Base-by-base conservation (phyloP, 1,140 invertebrate genomes). In the Formica selysi region DNA sequence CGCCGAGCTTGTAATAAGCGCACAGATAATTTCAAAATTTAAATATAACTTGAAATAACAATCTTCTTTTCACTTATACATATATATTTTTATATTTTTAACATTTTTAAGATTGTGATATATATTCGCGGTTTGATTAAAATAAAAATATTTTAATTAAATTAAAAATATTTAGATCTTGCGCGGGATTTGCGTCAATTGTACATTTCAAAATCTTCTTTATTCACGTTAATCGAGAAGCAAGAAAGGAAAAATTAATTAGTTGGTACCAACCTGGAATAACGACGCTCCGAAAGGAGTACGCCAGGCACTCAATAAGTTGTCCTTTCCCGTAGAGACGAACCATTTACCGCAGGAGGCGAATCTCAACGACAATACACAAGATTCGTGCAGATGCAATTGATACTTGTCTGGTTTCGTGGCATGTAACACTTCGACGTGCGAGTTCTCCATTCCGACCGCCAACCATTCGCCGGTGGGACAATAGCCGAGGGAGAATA, bases 311-410 rank as follows among this genome's bases (percentile, higher is more conserved):
- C 99, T 99, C 29, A 99, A 96, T 88, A 99, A 96, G 95, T 99
- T 99, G 93, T 99, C 99, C 95, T 99, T 99, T 83, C 99, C 99
- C 1, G 99, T 99, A 62, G 98, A 99, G 65, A 99, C 98, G 95
- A 99, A 99, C 99, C 99, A 99, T 95, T 99, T 99, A 85, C 99
- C 99, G 94, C 98, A 98, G 59, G 98, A 97, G 22, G 99, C 99
- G 96, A 99, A 99, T 92, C 98, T 97, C 79, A 99, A 96, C 61
- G 99, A 99, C 13, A 99, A 96, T 5, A 99, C 99, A 95, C 99
- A 99, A 76, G 98, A 99, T 94, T 99, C 99, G 95, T 99, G 99
- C 89, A 99, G 96, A 93, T 99, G 98, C 29, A 99, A 96, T 94
- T 99, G 99, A 95, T 99, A 99, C 94, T 99, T 99, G 95, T 99